Base-by-base conservation (phyloP, 1,140 invertebrate genomes). In the Magallana ariakensis region DNA sequence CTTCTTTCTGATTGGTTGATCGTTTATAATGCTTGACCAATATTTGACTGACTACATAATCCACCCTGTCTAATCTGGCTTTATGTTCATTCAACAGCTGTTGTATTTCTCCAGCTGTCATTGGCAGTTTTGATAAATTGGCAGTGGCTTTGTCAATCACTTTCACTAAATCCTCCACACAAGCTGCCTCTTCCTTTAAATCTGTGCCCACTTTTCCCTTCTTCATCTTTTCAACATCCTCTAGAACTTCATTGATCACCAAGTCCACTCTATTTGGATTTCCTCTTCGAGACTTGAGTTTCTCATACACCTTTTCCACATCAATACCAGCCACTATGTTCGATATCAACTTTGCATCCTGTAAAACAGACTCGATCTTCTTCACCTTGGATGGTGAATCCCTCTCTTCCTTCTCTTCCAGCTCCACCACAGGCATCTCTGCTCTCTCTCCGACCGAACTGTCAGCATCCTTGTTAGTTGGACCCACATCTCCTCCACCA, bases 191-290 rank as follows among this genome's bases (percentile, higher is more conserved):
- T 16, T 57, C 26, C 10, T 83, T 58, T 19, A n/a, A 13, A 26
- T 88, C 9, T 80, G 15, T 13, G 85, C 66, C 46, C 19, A 8
- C 8, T 22, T 46, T 62, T 82, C 10, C 10, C 57, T 86, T 85
- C 85, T 87, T 85, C n/a, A 80, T 57, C 70, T 53, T n/a, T 16
- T 84, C 53, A 54, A 53, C 53, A 56, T 56, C 56, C 86, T 91
- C 90, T 56, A 92, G 60, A 13, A 94, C 62, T 75, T 90, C 86
- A 87, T 91, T 90, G 7, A 90, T 91, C 1, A 92, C 91, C 80
- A 92, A 60, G 81, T 94, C 90, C 13, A 94, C 83, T 80, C 93
- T 89, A 66, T 93, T 89, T 83, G 88, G 87, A n/a, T 89, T 83
- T 26, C 84, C 75, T 85, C 91, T 89, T 10, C 89, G 87, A 66